Base-by-base conservation (phyloP, 2,113 vertebrate species). In the Meles meles region DNA sequence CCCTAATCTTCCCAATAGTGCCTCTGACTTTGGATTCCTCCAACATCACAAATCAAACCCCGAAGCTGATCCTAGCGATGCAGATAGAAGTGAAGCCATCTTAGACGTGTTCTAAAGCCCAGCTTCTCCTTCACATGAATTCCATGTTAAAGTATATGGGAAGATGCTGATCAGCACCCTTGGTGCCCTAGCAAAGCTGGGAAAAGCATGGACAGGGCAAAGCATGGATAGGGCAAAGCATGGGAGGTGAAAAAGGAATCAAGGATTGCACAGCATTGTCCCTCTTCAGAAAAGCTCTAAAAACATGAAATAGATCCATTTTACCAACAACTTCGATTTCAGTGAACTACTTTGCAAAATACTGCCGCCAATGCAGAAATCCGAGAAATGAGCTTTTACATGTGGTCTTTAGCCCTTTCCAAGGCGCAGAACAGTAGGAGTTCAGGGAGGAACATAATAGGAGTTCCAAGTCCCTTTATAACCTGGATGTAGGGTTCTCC, bases 1-100 rank as follows among this genome's bases (percentile, higher is more conserved):
- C 14, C 2, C 72, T 25, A 3, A 31, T 84, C 12, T 71, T 29
- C 96, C 63, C 25, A 96, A 55, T 0, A 34, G 34, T 94, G 67
- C 92, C 96, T 93, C 93, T 82, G 92, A 95, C 37, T 69, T 44
- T n/a, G 77, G 39, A 79, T 61, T 96, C 84, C 85, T 87, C 7
- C 55, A 67, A 27, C 84, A 88, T 96, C 94, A 29, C n/a, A 29
- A 11, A 89, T n/a, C 3, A 3, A 71, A 63, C 71, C 0, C 6
- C 47, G 86, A 96, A 96, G 63, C 80, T 91, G 13, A 84, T 20
- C 29, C 52, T 37, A 34, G 23, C 3, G 3, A 6, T 23, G 47
- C 23, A 42, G 71, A 29, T 0, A 52, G 47, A 82, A 23, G 3
- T 4, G 2, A 87, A 76, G 57, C 11, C 72, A 47, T 39, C 21